phyloP scores from a whole-genome alignment of 2,797 vertebrate genomes.

The Eulemur coronatus region DNA sequence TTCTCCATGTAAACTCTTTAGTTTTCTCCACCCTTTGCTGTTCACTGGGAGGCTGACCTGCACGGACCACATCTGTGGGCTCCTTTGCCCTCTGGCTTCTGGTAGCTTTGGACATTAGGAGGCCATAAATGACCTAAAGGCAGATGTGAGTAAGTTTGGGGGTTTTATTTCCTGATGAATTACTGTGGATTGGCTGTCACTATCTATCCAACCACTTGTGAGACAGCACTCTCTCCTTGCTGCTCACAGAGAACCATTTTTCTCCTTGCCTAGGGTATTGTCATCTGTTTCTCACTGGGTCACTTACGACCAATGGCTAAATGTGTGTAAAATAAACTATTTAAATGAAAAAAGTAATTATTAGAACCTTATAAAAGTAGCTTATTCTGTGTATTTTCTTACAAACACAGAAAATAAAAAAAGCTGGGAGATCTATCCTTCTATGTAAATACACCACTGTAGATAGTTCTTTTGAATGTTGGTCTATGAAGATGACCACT shows the following conservation, averaged over 20 bases:
- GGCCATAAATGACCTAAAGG: not conserved
- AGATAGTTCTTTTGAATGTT: not conserved
- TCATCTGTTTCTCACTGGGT: not conserved
- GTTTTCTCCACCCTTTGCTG: not conserved
- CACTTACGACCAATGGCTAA: not conserved
- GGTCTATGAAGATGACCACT: not conserved
- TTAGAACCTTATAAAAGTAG: not conserved
- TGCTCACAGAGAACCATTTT: not conserved
- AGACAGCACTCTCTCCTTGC: not conserved
- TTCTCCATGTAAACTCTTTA: not conserved
- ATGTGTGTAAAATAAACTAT: not conserved
- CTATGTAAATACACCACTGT: not conserved
- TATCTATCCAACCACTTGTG: not conserved
- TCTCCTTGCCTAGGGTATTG: not conserved
- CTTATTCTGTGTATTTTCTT: not conserved
- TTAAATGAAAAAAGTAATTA: not conserved
- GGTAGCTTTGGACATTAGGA: not conserved
- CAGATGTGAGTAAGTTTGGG: not conserved
- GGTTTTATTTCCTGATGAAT: not conserved
- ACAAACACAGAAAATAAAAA: not conserved
- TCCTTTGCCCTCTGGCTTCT: not conserved
- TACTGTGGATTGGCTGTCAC: not conserved
- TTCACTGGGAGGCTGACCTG: not conserved
- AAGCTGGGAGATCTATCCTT: not conserved
- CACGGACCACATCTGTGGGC: rapidly evolving